Evolutionary conservation across 2,888 invertebrate species (phyloP).

Genomic region (Megalurothrips usitatus): DNA sequence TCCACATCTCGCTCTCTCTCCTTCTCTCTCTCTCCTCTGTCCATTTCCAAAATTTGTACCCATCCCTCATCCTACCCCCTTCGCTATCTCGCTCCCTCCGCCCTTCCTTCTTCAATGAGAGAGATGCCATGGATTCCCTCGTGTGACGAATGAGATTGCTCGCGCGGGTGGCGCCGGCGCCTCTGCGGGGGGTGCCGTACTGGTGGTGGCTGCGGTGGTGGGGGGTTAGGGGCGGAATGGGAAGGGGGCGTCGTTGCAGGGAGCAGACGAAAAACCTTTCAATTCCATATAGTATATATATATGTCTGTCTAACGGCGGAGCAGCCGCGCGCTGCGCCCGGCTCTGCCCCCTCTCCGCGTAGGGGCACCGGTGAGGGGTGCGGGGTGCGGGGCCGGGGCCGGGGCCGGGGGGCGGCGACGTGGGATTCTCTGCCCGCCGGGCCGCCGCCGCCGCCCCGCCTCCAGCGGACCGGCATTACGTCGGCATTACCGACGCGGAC

Average conservation of each 20-base stretch:
- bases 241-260: background rate
- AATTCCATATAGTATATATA: background rate
- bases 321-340: too few species aligned
- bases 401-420: too few species aligned
- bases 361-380: too few species aligned
- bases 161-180: background rate
- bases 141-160: constrained; percentile 26
- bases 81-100: background rate
- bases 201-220: too few species aligned
- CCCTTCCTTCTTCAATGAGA: background rate
- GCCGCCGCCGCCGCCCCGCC: too few species aligned
- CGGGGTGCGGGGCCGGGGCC: too few species aligned
- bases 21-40: background rate
- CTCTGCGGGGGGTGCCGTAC: background rate
- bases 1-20: background rate
- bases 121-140: background rate
- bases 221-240: background rate
- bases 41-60: background rate
- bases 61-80: background rate
- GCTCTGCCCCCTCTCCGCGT: too few species aligned
- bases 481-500: too few species aligned
- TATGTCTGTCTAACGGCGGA: background rate
- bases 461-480: too few species aligned
- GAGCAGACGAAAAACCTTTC: background rate
- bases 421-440: too few species aligned